Base-by-base conservation (phyloP, 2,797 vertebrate species). In the Holocentrus rufus region DNA sequence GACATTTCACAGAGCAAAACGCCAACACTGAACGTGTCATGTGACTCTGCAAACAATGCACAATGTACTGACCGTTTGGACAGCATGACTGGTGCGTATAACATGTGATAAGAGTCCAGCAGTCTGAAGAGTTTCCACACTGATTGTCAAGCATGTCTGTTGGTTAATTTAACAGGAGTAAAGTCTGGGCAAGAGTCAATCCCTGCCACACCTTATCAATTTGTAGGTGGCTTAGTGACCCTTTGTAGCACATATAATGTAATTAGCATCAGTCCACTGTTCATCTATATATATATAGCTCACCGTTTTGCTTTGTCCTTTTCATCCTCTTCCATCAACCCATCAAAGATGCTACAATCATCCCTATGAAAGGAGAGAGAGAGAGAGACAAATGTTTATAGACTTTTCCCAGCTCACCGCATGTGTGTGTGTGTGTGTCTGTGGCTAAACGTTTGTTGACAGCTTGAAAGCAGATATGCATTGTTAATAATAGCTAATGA, bases 271-370 rank as follows among this genome's bases (percentile, higher is more conserved):
- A 22, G 15, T 53, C 4, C 9, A 13, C 10, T 0, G 4, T 53
- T 20, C 17, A 15, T 59, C 54, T 27, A 27, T 25, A n/a, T 34
- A 7, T 0, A 36, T 60, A 27, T 39, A 23, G 15, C 89, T 88
- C 69, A 98, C 98, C 97, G 96, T 94, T 98, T 99, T 60, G 97
- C 97, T 93, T 98, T 98, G 94, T 98, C 97, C 91, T 98, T 97
- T 90, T 98, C 97, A 97, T 98, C 97, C 94, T 99, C 98, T 93
- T 98, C 98, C 95, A 98, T 95, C 93, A 97, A 95, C 77, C 96
- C 97, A 95, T 99, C 98, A 94, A 98, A 98, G 93, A 98, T 96
- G 93, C 97, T 98, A 93, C 95, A 95, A 84, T 98, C 97, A 96
- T 98, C 97, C 94, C 98, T 98, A 83, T 63, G 92, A 89, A 63